Base-by-base conservation (phyloP, 2,797 vertebrate species). In the Sciurus vulgaris region DNA sequence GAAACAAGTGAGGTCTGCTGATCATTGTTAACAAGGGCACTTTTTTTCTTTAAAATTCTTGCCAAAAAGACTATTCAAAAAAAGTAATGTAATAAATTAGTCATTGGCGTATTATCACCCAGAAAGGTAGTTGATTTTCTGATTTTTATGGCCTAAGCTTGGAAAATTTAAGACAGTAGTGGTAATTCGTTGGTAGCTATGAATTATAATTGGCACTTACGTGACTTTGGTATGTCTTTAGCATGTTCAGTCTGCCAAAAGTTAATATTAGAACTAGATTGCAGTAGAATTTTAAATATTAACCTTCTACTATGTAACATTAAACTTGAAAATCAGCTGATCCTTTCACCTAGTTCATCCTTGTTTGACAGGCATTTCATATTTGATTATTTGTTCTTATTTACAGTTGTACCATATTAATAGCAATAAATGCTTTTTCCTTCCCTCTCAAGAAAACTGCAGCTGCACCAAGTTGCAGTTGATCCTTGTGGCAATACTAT, bases 1-100 rank as follows among this genome's bases (percentile, higher is more conserved):
- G 98, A 98, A 98, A 98, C 98, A 98, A 99, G 98, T 98, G 98
- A 98, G 98, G 98, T 98, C 98, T 98, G 97, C 98, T 98, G 98
- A 99, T 98, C 98, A 98, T 98, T 98, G 98, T 98, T 98, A 98
- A 98, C 96, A 96, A 98, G 98, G 98, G 98, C 98, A 98, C 98
- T 98, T 98, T 98, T 97, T 91, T 54, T 63, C 91, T 95, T 96
- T 86, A 97, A 97, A 97, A 97, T 97, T 97, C 96, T 97, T 94
- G 94, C 97, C 98, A 97, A 98, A 98, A 98, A 98, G 97, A 97
- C 95, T 97, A 95, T 95, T 96, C 28, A n/a, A 95, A 98, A 97
- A 98, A 96, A 97, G 93, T 96, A 97, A 97, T 98, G 95, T 96
- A 96, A 98, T 98, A 98, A 98, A 98, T 98, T 98, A 97, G 95